Evolutionary conservation across 2,797 vertebrate species (phyloP).

Genomic region (Protonibea diacanthus): DNA sequence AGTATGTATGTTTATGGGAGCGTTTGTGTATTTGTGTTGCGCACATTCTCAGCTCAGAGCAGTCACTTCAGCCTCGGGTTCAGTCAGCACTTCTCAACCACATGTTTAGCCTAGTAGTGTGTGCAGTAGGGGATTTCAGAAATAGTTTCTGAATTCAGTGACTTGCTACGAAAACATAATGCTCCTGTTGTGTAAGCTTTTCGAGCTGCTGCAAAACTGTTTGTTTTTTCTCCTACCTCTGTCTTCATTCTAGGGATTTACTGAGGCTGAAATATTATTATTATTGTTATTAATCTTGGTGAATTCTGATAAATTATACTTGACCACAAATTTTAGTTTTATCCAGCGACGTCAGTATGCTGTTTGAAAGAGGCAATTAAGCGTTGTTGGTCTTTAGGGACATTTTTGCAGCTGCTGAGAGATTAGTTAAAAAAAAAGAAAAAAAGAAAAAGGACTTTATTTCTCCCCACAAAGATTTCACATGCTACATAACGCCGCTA

Average conservation of each 20-base stretch:
- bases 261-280: slow-evolving; percentile 26
- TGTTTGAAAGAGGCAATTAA: slow-evolving; percentile 67
- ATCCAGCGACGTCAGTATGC: slow-evolving; percentile 53
- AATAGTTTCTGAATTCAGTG: slow-evolving; percentile 39
- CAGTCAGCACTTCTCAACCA: slow-evolving; percentile 39
- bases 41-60: slow-evolving; percentile 26
- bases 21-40: slow-evolving; percentile 37
- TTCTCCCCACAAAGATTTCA: slow-evolving; percentile 38
- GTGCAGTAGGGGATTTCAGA: slow-evolving; percentile 41
- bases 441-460: slow-evolving; percentile 18
- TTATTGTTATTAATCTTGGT: slow-evolving; percentile 40
- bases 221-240: slow-evolving; percentile 13
- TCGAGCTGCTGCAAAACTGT: slow-evolving; percentile 20
- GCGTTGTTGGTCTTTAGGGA: slow-evolving; percentile 53
- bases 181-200: slow-evolving; percentile 21
- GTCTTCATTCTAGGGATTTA: slow-evolving; percentile 25
- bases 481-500: slow-evolving; percentile 31
- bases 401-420: slow-evolving; percentile 44
- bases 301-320: slow-evolving; percentile 44
- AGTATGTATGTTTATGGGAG: too few relatives aligned
- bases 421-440: slow-evolving; percentile 8
- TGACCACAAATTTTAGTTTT: slow-evolving; percentile 59
- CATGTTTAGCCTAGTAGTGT: slow-evolving; percentile 18
- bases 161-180: slow-evolving; percentile 32
- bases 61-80: slow-evolving; percentile 27